Evolutionary conservation across 2,797 vertebrate genomes (phyloP), one percentile per base, ranked within the genome.

Genomic region (Catharus ustulatus): DNA sequence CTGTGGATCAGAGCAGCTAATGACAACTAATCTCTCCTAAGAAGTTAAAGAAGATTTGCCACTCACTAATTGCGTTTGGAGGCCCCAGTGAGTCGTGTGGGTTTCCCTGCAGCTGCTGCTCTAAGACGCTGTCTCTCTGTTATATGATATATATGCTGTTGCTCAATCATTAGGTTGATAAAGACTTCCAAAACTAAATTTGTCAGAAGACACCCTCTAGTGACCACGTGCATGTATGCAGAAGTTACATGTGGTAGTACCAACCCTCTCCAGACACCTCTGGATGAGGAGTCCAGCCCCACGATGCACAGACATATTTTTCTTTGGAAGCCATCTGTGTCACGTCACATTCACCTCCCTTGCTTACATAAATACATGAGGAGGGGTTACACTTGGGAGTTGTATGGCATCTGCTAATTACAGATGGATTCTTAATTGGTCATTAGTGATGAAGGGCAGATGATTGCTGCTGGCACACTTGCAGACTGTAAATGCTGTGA

Each of bases 121-220:
- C 29, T 38, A 10, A 51, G 49, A 6, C 43, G 20, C 16, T 13
- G 15, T 20, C 30, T 32, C 52, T 32, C 34, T 21, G 21, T 64
- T 64, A 9, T 32, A 32, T 32, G 52, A 67, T 61, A 58, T 32
- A 30, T 1, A 13, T 2, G 2, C 51, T 32, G 5, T 46, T 73
- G 10, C 27, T 40, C 48, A 10, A 43, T 63, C 43, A 13, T 42
- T 10, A 20, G 23, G 17, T 11, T 43, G 22, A 52, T 30, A 51
- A 78, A 81, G 71, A 27, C 24, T 55, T 54, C 4, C 2, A 78
- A 66, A 38, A 62, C 43, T 27, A 19, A 57, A 61, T 95, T 82
- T 94, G 80, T 92, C 69, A 64, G 67, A 95, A 61, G 63, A 78
- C 95, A 92, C 96, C 92, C 87, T 94, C 96, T 96, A 96, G 93